phyloP scores from a whole-genome alignment of 2,797 vertebrate genomes.

The Halcyon leucocephala region DNA sequence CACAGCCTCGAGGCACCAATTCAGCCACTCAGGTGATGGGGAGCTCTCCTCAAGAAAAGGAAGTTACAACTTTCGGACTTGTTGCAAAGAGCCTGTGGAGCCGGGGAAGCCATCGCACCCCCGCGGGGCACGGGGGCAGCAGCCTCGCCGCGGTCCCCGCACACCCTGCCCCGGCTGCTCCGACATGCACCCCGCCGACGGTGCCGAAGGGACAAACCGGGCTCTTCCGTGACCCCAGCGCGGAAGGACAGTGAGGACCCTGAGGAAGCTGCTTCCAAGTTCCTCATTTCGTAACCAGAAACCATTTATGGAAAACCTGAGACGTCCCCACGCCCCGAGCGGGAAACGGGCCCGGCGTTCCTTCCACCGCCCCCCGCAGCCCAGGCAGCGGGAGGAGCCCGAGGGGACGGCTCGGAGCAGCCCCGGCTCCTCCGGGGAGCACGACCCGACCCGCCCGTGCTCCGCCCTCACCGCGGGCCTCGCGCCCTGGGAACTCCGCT shows the following conservation, averaged over 20 bases:
- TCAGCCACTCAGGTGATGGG: fast-evolving
- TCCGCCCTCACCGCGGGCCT: not conserved
- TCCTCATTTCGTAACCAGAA: not conserved
- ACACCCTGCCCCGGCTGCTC: not conserved
- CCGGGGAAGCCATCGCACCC: too few species aligned
- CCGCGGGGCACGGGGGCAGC: not conserved
- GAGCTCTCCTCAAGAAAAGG: not conserved
- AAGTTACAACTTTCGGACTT: not conserved
- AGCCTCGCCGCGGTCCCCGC: fast-evolving
- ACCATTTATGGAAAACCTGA: not conserved
- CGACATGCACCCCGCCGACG: not conserved
- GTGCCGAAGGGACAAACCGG: not conserved
- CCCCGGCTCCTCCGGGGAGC: not conserved
- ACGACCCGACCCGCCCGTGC: not conserved
- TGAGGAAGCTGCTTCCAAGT: not conserved
- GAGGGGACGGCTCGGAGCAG: not conserved
- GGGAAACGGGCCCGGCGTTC: not conserved
- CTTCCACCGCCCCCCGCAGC: not conserved
- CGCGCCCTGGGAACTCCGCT: not conserved
- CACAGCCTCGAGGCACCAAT: not conserved
- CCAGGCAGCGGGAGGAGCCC: too few species aligned
- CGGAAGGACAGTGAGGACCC: not conserved
- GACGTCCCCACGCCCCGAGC: not conserved
- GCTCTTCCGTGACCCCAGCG: not conserved
- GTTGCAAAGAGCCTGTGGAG: not conserved